phyloP scores from a whole-genome alignment of 2,888 invertebrate genomes.

The Drosophila paramelanica region DNA sequence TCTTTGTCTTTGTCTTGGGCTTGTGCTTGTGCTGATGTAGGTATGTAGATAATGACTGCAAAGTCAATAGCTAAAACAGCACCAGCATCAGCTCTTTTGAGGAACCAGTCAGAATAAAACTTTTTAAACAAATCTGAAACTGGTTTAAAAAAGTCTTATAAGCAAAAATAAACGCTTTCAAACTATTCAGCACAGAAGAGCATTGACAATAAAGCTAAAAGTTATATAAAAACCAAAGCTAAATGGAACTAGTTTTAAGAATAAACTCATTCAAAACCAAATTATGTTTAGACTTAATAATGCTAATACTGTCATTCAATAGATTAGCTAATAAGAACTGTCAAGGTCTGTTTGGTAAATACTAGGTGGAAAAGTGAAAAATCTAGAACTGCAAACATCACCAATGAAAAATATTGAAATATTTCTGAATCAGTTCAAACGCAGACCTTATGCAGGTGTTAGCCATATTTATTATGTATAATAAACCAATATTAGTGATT shows the following conservation, averaged over 20 bases:
- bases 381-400: background rate
- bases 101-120: slow-evolving; percentile 37
- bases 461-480: background rate
- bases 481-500: slow-evolving; percentile 5
- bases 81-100: slow-evolving; percentile 9
- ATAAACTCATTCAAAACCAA: background rate
- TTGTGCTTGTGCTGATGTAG: slow-evolving; percentile 15
- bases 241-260: slow-evolving; percentile 34
- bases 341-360: background rate
- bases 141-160: slow-evolving; percentile 36
- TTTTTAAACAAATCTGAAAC: slow-evolving; percentile 30
- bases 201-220: slow-evolving; percentile 15
- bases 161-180: slow-evolving; percentile 38
- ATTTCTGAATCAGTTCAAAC: background rate
- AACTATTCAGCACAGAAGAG: slow-evolving; percentile 32
- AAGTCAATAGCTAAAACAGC: slow-evolving; percentile 11
- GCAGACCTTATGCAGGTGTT: background rate
- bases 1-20: slow-evolving; percentile 36
- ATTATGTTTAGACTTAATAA: background rate
- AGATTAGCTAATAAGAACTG: background rate
- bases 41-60: slow-evolving; percentile 22
- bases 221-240: background rate
- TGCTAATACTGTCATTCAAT: background rate
- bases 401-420: background rate
- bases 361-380: too few species aligned